Base-by-base conservation (phyloP, 2,797 vertebrate genomes). In the Melanotaenia maccullochi region DNA sequence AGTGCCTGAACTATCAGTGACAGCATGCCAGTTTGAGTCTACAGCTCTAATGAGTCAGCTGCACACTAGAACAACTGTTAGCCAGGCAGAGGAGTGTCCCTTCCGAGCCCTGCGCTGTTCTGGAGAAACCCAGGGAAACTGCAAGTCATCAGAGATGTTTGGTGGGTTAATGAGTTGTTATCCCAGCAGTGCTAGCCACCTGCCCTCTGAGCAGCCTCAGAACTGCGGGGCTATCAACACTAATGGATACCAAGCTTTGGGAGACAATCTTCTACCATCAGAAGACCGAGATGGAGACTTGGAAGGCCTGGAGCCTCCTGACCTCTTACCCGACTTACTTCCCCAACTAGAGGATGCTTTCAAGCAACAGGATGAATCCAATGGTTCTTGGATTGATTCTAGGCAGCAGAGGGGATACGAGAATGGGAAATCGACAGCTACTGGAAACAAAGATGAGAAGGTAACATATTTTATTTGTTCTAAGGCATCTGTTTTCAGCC, bases 291-390 rank as follows among this genome's bases (percentile, higher is more conserved):
- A 84, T 20, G 95, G 94, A 85, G 94, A 95, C 11, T 96, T 99
- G 86, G 96, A 95, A 49, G 95, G 92, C 65, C 93, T 99, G 75
- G 96, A 96, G 71, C 94, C 96, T 0, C 96, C 96, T 49, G 95
- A 97, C 87, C 96, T 99, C 64, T 93, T 99, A 79, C 97, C 95
- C 65, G 97, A 97, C 85, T 95, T 99, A 5, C 91, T 99, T 77
- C 96, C 97, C 5, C 96, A 98, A 73, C 96, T 99, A 3, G 97
- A 97, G 76, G 96, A 96, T 69, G 86, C 95, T 0, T 95, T 98
- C 85, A 96, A 94, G 84, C 97, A 97, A 32, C 95, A 96, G 42
- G 94, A 94, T 20, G 93, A 93, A 56, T 90, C 92, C 59, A 90
- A 67, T 81, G 86, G 89, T 68, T 92, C 92, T 56, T 95, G 95